phyloP scores from a whole-genome alignment of 2,113 vertebrate genomes.

The Clupea harengus region DNA sequence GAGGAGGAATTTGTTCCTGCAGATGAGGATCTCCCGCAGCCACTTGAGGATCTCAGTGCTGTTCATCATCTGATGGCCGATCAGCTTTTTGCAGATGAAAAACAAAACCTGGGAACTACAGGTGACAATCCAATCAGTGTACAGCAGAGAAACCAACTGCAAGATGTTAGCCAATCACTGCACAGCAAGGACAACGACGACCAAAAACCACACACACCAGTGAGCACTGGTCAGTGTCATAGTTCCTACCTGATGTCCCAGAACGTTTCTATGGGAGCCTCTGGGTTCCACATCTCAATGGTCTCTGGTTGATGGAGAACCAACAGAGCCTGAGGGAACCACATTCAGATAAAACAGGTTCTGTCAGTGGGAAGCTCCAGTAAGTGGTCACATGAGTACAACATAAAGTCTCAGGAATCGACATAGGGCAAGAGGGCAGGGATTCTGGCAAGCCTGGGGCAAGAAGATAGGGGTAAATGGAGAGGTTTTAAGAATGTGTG shows the following conservation, averaged over 20 bases:
- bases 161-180: not conserved
- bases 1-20: slow-evolving; percentile 96
- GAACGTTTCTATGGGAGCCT: slow-evolving; percentile 92
- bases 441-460: no score
- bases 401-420: no score
- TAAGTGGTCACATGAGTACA: no score
- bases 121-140: slow-evolving; percentile 23
- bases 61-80: slow-evolving; percentile 90
- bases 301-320: slow-evolving; percentile 96
- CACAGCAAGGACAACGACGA: not conserved
- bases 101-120: slow-evolving; percentile 95
- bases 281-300: slow-evolving; percentile 97
- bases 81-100: slow-evolving; percentile 92
- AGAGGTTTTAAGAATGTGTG: no score
- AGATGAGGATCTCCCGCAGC: slow-evolving; percentile 96
- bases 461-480: no score
- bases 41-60: slow-evolving; percentile 98
- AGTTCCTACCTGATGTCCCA: slow-evolving; percentile 93
- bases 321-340: slow-evolving; percentile 80
- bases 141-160: not conserved
- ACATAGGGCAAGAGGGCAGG: no score
- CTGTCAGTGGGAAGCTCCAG: no score
- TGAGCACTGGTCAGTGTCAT: not conserved
- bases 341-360: no score
- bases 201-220: not conserved